Percentiles rank a stretch among this genome's conserved stretches.
Conservation (phyloP, 2,113 vertebrate species). For the Lampris incognitus region DNA sequence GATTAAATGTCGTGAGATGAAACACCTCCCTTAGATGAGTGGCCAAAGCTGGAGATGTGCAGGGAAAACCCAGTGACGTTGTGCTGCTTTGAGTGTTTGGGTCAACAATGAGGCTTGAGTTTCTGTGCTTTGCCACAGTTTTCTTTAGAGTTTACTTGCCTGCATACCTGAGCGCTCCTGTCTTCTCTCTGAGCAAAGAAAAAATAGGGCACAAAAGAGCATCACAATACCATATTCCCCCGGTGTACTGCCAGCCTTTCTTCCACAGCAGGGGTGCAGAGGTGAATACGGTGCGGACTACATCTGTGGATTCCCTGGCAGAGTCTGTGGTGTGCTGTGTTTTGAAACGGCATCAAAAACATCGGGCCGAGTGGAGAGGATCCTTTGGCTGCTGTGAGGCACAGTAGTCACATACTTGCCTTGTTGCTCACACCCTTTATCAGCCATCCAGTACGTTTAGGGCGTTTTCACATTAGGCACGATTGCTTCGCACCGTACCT, state of each 20-base stretch:
- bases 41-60: not conserved
- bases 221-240: not conserved
- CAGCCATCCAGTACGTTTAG: constrained; percentile 55
- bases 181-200: constrained; percentile 1
- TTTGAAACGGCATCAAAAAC: constrained; percentile 63
- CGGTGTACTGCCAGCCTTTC: not conserved
- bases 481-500: too few species aligned
- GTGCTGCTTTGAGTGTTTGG: too few species aligned
- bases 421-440: constrained; percentile 65
- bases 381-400: constrained; percentile 41
- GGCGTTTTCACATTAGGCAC: too few species aligned
- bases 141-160: not conserved
- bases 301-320: constrained; percentile 42
- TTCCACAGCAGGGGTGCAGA: constrained; percentile 12
- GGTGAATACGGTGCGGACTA: constrained; percentile 26
- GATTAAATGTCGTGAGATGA: constrained; percentile 33
- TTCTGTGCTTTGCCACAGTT: constrained; percentile 11
- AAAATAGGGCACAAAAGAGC: too few species aligned
- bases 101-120: not conserved
- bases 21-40: constrained; percentile 18
- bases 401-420: constrained; percentile 43
- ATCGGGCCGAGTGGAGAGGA: constrained; percentile 44
- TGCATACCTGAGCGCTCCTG: constrained; percentile 2
- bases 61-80: not conserved
- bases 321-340: constrained; percentile 39